Percentiles rank a stretch among this genome's conserved stretches.
phyloP scores from a whole-genome alignment of 2,113 vertebrate species.

The Thamnaconus septentrionalis region DNA sequence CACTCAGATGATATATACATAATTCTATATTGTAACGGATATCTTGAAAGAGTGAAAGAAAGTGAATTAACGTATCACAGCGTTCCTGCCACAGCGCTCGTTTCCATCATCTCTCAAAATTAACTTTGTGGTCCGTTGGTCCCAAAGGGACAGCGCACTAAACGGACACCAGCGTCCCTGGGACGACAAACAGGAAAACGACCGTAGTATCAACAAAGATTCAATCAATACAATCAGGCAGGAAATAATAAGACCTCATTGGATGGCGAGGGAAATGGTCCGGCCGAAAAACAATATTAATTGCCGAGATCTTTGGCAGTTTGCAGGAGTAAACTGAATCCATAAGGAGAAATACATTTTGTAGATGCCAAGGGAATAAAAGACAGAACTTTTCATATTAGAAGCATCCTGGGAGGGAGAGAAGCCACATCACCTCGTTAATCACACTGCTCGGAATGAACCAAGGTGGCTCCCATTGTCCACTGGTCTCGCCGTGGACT shows the following conservation, averaged over 20 bases:
- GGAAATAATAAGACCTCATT: conserved; percentile 59
- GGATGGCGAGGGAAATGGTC: conserved; percentile 37
- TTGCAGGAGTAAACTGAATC: neutral
- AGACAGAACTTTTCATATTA: neutral
- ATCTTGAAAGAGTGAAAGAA: neutral
- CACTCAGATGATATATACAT: conserved; percentile 1
- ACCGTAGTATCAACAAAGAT: conserved; percentile 46
- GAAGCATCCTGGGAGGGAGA: conserved; percentile 48
- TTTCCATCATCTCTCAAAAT: conserved; percentile 37
- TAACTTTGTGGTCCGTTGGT: conserved; percentile 21
- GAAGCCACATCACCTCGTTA: neutral
- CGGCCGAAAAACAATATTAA: conserved; percentile 23
- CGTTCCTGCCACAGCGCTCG: conserved; percentile 18
- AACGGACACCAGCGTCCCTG: conserved; percentile 26
- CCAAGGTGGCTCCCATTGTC: too few species aligned
- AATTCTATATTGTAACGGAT: too few species aligned
- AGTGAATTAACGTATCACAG: conserved; percentile 19
- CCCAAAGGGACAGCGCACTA: conserved; percentile 39
- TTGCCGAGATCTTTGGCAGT: too few species aligned
- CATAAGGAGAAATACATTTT: conserved; percentile 1
- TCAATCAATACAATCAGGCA: conserved; percentile 55
- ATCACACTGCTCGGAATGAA: too few species aligned
- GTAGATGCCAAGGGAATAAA: neutral
- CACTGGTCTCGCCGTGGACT: too few species aligned
- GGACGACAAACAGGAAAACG: conserved; percentile 54